Conservation (phyloP, 2,888 invertebrate genomes). For the Pandemis corylana region DNA sequence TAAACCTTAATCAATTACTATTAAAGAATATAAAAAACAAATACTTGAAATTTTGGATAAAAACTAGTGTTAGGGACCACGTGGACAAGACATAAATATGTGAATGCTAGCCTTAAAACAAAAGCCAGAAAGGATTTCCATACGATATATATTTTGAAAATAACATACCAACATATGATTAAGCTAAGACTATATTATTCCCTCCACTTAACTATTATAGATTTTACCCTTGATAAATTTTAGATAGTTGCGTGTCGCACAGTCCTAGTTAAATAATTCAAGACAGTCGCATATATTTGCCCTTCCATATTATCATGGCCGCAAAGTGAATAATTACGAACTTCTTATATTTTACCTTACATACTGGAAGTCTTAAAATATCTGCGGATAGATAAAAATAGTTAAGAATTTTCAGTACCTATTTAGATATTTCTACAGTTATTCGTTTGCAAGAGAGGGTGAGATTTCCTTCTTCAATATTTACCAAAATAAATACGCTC, state of each 20-base stretch:
- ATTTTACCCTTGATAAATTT: conserved; percentile 54
- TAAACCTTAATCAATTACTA: conserved; percentile 19
- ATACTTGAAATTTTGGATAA: conserved; percentile 46
- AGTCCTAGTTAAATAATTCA: conserved; percentile 38
- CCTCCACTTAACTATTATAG: conserved; percentile 74
- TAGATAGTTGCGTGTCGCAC: conserved; percentile 55
- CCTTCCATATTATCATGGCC: conserved; percentile 28
- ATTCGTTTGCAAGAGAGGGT: neutral
- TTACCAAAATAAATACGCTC: no score
- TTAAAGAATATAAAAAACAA: neutral
- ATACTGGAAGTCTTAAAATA: neutral
- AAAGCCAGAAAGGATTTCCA: conserved; percentile 54
- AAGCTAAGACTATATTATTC: conserved; percentile 76
- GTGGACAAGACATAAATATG: conserved; percentile 55
- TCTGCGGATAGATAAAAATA: neutral
- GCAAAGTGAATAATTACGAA: neutral
- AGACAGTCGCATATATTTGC: conserved; percentile 38
- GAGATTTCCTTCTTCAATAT: neutral
- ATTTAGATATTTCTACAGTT: neutral
- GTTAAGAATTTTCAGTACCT: neutral
- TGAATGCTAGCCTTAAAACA: conserved; percentile 59
- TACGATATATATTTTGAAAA: conserved; percentile 39
- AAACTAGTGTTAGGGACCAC: conserved; percentile 77
- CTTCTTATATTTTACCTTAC: neutral
- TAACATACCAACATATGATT: conserved; percentile 52